Conservation (phyloP, 2,113 vertebrate species). For the Cichladusa arquata region DNA sequence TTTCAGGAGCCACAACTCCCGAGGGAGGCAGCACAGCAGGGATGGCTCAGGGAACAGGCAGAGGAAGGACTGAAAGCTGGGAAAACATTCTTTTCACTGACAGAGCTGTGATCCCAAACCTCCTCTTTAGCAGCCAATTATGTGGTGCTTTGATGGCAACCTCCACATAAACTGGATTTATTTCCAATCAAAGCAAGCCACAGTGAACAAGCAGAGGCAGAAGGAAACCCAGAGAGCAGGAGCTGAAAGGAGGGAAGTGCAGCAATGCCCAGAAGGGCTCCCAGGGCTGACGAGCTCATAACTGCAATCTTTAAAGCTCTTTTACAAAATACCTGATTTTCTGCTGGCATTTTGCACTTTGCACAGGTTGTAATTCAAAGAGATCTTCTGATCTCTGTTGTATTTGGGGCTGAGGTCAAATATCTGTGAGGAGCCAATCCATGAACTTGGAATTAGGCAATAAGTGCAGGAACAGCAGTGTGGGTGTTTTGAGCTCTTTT, state of each 20-base stretch:
- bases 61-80: not conserved
- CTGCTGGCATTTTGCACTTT: not conserved
- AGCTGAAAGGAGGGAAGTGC: not conserved
- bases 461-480: not conserved
- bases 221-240: not conserved
- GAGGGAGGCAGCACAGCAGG: not conserved
- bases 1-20: not conserved
- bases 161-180: not conserved
- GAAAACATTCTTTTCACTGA: not conserved
- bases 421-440: not conserved
- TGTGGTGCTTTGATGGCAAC: not conserved
- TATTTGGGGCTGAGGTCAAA: not conserved
- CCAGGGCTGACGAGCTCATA: accelerated
- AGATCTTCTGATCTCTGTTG: not conserved
- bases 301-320: not conserved
- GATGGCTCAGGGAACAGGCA: not conserved
- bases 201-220: not conserved
- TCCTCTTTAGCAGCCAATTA: not conserved
- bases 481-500: not conserved
- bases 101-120: not conserved
- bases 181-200: not conserved
- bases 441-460: not conserved
- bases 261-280: accelerated
- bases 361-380: not conserved
- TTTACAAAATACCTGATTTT: not conserved